These are phyloP conservation scores for Leucophora obtusa DNA, from an alignment of 2,888 invertebrate genomes.

Conservation along the genomic window DNA sequence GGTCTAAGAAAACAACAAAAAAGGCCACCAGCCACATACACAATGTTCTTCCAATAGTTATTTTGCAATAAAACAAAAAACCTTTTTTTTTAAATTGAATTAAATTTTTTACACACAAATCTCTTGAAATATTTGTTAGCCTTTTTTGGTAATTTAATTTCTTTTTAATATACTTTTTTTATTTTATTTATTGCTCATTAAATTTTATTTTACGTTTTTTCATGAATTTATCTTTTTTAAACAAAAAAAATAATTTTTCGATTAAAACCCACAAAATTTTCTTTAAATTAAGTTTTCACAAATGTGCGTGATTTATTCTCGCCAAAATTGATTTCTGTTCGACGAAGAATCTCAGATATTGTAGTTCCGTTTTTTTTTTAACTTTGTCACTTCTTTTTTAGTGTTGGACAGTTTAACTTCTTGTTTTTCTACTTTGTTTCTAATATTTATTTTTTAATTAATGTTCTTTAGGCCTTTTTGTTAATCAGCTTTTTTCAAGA, in stretches of 20 bases:
- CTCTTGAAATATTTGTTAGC: constrained; percentile 3
- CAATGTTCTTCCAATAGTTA: constrained; percentile 29
- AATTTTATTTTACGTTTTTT: background rate
- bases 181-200: background rate
- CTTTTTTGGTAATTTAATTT: constrained; percentile 36
- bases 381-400: background rate
- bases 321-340: constrained; percentile 4
- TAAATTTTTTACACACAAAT: constrained; percentile 1
- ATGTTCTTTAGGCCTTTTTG: constrained; percentile 13
- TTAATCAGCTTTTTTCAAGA: constrained; percentile 27
- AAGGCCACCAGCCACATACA: constrained; percentile 44
- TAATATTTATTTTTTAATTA: background rate
- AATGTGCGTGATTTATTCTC: constrained; percentile 44
- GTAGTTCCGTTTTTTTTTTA: background rate
- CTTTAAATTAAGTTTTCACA: constrained; percentile 21
- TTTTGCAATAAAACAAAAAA: constrained; percentile 15
- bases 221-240: constrained; percentile 1
- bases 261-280: constrained; percentile 17
- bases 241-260: constrained; percentile 9
- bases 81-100: too few relatives aligned
- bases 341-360: constrained; percentile 6
- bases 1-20: constrained; percentile 33
- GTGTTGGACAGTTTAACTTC: background rate
- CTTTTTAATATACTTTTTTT: background rate
- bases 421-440: background rate